These are phyloP conservation scores for Antheraea mylitta DNA, from an alignment of 1,140 invertebrate species.

Conservation along the genomic window DNA sequence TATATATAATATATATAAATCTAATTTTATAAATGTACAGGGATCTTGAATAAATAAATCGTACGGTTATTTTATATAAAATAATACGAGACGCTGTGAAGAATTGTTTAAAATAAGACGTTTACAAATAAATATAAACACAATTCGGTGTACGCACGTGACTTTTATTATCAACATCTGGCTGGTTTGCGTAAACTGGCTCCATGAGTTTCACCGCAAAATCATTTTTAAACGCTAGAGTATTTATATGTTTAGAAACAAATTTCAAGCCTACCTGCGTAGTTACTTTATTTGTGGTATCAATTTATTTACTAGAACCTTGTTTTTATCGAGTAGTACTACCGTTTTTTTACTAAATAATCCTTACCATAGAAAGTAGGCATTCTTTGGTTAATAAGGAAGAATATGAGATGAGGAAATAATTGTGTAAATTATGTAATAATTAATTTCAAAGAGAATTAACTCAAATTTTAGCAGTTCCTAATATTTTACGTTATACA, in stretches of 20 bases:
- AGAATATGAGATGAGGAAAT: too few species aligned
- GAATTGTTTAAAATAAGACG: constrained; percentile 1
- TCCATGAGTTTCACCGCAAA: constrained; percentile 11
- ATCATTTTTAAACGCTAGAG: neutral
- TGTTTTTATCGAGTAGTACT: neutral
- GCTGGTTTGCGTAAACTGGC: constrained; percentile 8
- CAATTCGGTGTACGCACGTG: neutral
- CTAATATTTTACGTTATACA: too few species aligned
- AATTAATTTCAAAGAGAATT: too few species aligned
- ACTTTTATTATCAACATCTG: constrained; percentile 17
- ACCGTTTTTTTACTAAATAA: neutral
- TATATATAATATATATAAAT: too few species aligned
- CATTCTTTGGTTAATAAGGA: too few species aligned
- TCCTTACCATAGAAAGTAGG: too few species aligned
- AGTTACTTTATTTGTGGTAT: neutral
- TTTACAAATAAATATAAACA: constrained; percentile 2
- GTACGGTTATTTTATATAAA: neutral
- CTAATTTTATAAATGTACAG: neutral
- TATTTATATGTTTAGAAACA: constrained; percentile 5
- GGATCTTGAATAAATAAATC: neutral
- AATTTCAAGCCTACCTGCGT: constrained; percentile 3
- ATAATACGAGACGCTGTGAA: neutral
- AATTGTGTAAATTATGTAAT: too few species aligned
- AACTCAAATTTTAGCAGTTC: too few species aligned
- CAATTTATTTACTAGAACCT: neutral